Evolutionary conservation across 2,113 vertebrate species (phyloP).

Genomic region (Centropus unirufus): DNA sequence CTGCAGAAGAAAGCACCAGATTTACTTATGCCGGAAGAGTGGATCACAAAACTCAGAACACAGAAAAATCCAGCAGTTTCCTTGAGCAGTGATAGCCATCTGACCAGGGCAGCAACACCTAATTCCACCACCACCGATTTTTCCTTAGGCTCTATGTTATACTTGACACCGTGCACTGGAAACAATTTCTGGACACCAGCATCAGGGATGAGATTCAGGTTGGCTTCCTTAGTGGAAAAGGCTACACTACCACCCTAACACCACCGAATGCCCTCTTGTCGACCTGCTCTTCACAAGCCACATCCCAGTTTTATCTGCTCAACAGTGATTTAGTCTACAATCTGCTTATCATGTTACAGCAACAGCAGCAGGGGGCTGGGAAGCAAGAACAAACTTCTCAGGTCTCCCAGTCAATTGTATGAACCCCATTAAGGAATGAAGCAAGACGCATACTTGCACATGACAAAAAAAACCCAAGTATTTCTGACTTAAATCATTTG

Average conservation of each 20-base stretch:
- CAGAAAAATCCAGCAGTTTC: neutral
- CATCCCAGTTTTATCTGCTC: neutral
- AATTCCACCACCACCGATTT: neutral
- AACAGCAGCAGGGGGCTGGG: neutral
- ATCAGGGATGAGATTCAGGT: neutral
- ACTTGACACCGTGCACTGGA: neutral
- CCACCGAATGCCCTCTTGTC: neutral
- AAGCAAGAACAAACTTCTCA: neutral
- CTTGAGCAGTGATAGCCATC: neutral
- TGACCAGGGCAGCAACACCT: neutral
- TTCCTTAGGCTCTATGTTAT: neutral
- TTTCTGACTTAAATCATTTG: neutral
- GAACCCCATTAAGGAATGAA: neutral
- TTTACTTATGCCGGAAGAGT: neutral
- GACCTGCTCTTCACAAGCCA: neutral
- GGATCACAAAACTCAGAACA: neutral
- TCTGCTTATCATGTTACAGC: fast-evolving
- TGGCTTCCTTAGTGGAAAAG: neutral
- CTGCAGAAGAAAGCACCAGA: neutral
- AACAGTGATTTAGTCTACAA: neutral
- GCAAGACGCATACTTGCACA: neutral
- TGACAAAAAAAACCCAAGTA: neutral
- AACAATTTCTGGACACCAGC: neutral
- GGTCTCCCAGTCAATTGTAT: neutral
- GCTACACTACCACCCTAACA: neutral